Percentiles rank a stretch among this genome's conserved stretches.
phyloP scores from a whole-genome alignment of 2,888 invertebrate genomes.

The Coelogynopora nodosa region DNA sequence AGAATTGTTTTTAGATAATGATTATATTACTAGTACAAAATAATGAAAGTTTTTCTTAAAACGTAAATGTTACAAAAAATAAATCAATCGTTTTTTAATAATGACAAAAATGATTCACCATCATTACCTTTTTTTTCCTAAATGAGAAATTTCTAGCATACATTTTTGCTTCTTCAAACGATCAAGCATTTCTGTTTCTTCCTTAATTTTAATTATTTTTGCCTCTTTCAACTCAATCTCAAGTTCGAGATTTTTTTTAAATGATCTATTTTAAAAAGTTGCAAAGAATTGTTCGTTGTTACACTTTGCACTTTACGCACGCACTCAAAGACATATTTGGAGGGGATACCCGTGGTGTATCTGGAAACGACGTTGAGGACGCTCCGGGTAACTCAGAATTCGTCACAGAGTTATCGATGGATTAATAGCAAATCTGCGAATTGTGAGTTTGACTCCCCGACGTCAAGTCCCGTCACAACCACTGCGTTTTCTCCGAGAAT shows the following conservation, averaged over 20 bases:
- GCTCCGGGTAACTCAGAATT: neutral
- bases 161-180: constrained; percentile 1
- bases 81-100: no score
- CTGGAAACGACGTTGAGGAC: neutral
- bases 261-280: neutral
- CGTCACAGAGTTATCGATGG: neutral
- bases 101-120: no score
- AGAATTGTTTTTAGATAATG: no score
- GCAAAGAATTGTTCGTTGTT: neutral
- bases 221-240: constrained; percentile 6
- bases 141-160: no score
- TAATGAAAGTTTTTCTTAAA: no score
- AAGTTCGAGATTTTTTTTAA: neutral
- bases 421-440: no score
- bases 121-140: no score
- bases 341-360: neutral
- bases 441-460: neutral
- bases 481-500: neutral
- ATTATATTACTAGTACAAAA: no score
- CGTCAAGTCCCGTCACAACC: neutral
- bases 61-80: no score
- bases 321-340: neutral
- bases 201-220: constrained; percentile 2
- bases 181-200: constrained; percentile 11
- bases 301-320: constrained; percentile 4